A percentile compares a stretch with the other conserved stretches of the same genome.
Evolutionary conservation across 2,888 invertebrate genomes (phyloP).

Genomic region (Stramonita haemastoma): DNA sequence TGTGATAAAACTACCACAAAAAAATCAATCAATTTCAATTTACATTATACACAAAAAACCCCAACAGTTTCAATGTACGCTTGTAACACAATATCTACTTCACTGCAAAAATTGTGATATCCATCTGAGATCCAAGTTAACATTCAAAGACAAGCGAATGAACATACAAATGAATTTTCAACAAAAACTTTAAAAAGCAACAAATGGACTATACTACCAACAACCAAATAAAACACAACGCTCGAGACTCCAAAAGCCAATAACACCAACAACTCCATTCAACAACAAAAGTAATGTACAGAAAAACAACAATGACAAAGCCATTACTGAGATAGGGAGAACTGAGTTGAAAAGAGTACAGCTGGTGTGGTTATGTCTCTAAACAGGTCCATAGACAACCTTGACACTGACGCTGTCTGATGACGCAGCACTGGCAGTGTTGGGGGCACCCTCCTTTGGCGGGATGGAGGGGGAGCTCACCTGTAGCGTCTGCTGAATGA

Average conservation of each 20-base stretch:
- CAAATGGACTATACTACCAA: not conserved
- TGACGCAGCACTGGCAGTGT: not conserved
- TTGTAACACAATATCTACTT: too few relatives aligned
- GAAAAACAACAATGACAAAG: not conserved
- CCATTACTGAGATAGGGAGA: too few relatives aligned
- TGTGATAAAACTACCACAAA: not conserved
- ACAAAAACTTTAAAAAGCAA: not conserved
- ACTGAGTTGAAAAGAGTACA: too few relatives aligned
- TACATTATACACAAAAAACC: not conserved
- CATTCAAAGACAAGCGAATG: not conserved
- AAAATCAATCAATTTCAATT: not conserved
- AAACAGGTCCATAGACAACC: conserved; percentile 36
- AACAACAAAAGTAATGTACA: not conserved
- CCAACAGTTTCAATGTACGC: not conserved
- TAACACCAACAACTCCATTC: not conserved
- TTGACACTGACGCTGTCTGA: conserved; percentile 20
- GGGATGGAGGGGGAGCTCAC: conserved; percentile 42
- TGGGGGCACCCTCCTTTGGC: not conserved
- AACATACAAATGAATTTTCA: not conserved
- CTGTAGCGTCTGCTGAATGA: conserved; percentile 71
- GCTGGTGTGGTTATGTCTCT: not conserved
- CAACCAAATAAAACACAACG: not conserved
- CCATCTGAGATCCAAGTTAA: not conserved
- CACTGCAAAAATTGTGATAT: not conserved
- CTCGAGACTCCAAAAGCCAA: not conserved